phyloP scores from a whole-genome alignment of 2,113 vertebrate species.

The Manacus vitellinus region DNA sequence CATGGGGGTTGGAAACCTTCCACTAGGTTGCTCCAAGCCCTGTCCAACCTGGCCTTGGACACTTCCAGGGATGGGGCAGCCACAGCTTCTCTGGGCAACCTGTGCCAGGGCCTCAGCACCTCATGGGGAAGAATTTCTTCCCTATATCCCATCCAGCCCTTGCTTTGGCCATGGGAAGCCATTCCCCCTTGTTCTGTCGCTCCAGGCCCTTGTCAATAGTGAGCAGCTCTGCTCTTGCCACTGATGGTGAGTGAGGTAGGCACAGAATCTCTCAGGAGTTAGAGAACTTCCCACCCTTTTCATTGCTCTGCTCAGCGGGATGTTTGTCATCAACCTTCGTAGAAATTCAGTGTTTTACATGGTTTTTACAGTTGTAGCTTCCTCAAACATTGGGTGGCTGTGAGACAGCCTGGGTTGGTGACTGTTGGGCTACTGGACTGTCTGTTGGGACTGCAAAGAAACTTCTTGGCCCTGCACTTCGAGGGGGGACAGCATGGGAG shows the following conservation, averaged over 20 bases:
- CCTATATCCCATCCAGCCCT: fast-evolving
- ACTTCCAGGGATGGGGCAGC: neutral
- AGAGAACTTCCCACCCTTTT: neutral
- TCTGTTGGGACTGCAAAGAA: neutral
- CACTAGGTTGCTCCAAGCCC: fast-evolving
- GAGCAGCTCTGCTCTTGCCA: neutral
- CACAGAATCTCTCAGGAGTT: neutral
- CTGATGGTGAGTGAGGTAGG: neutral
- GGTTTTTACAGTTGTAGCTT: neutral
- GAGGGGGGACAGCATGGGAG: neutral
- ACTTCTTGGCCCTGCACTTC: neutral
- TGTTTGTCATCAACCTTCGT: neutral
- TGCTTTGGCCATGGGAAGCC: neutral
- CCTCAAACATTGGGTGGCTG: neutral
- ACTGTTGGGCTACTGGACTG: neutral
- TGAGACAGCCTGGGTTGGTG: neutral
- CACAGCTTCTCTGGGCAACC: neutral
- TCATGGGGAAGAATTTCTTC: fast-evolving
- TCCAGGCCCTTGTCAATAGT: neutral
- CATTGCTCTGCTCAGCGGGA: neutral
- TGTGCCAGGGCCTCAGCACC: neutral
- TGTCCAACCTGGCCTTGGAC: fast-evolving
- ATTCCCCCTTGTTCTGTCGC: fast-evolving
- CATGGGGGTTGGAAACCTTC: neutral
- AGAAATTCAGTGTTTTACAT: neutral